Percentiles rank a stretch among this genome's conserved stretches.
phyloP scores from a whole-genome alignment of 1,140 invertebrate species.

The Drosophila ohnishii region DNA sequence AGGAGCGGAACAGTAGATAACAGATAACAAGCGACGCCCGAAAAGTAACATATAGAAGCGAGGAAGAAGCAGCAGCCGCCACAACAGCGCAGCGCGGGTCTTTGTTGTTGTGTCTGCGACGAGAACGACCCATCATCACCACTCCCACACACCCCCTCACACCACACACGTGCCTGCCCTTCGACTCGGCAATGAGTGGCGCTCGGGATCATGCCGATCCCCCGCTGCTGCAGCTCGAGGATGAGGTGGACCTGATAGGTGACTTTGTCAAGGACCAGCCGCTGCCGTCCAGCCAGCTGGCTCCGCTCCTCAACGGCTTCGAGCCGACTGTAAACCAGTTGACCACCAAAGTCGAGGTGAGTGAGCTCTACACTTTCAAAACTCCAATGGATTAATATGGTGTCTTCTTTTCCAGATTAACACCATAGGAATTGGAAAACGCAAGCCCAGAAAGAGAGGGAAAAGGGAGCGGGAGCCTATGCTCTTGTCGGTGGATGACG shows the following conservation, averaged over 20 bases:
- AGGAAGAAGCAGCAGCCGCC: conserved; percentile 37
- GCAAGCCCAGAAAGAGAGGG: conserved; percentile 47
- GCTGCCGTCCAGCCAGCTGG: conserved; percentile 20
- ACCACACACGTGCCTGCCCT: conserved; percentile 19
- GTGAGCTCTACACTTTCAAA: background rate
- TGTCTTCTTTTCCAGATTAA: conserved; percentile 59
- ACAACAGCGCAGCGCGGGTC: conserved; percentile 41
- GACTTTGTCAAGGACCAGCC: conserved; percentile 65
- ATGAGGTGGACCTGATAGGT: conserved; percentile 74
- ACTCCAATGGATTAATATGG: background rate
- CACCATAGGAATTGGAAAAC: conserved; percentile 67
- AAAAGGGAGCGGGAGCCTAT: conserved; percentile 62
- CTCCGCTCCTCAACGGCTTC: conserved; percentile 60
- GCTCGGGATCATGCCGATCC: conserved; percentile 45
- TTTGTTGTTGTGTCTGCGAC: conserved; percentile 59
- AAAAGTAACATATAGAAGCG: conserved; percentile 51
- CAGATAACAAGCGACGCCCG: conserved; percentile 66
- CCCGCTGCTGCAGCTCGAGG: conserved; percentile 72
- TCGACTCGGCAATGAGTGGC: conserved; percentile 33
- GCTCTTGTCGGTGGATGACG: conserved; percentile 72
- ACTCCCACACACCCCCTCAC: conserved; percentile 6
- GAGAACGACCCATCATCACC: conserved; percentile 5
- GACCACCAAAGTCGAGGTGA: conserved; percentile 77
- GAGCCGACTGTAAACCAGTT: conserved; percentile 48
- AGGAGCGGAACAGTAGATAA: conserved; percentile 50